Evolutionary conservation across 2,797 vertebrate genomes (phyloP), one percentile per base, ranked within the genome.

Genomic region (Enoplosus armatus): DNA sequence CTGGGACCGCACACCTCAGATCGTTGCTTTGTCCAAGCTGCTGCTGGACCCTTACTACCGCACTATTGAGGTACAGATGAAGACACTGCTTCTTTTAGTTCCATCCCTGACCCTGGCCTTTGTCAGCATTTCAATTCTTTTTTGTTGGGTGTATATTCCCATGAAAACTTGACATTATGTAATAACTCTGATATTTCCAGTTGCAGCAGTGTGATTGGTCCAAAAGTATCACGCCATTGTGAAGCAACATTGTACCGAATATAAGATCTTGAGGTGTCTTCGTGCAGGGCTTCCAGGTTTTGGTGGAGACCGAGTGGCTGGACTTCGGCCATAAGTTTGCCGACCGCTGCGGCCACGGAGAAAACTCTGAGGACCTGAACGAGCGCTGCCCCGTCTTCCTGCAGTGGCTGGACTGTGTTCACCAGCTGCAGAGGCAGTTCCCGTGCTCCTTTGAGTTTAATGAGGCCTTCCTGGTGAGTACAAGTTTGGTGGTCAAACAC

Each of bases 371-470:
- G 11, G 98, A 99, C 89, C 87, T 98, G 78, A 99, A 99, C 3
- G 98, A 99, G 87, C 97, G 98, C 85, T 99, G 98, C 86, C 98
- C 98, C 0, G 98, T 99, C 88, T 99, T 99, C 77, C 92, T 99
- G 86, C 98, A 99, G 95, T 99, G 98, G 98, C 94, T 99, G 79
- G 98, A 99, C 95, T 99, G 97, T 22, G 98, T 99, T 77, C 98
- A 99, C 92, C 98, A 99, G 92, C 96, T 99, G 88, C 98, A 99
- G 94, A 96, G 98, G 91, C 98, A 99, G 91, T 99, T 99, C 90
- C 98, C 98, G n/a, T 99, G 98, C 93, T 99, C 98, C 86, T 99
- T 99, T 81, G 98, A 99, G 93, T 99, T 99, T 86, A 99, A 97
- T 7, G 98, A 99, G 96, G 98, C 98, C 94, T 99, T 99, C 92